Evolutionary conservation across 2,888 invertebrate genomes (phyloP).

Genomic region (Agrotis segetum): DNA sequence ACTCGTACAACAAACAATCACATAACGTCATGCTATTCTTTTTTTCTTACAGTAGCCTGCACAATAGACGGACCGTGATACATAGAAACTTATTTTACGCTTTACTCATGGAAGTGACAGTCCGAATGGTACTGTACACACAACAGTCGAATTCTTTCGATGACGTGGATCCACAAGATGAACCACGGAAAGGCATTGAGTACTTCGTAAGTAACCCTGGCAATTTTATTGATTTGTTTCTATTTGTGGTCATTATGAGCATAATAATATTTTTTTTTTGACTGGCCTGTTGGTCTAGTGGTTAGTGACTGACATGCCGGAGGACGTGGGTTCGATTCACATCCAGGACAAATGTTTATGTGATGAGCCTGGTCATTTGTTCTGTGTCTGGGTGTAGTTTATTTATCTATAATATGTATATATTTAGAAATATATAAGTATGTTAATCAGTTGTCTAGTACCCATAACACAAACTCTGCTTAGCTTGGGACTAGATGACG

Average conservation of each 20-base stretch:
- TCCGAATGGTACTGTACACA: slow-evolving; percentile 94
- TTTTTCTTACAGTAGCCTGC: slow-evolving; percentile 91
- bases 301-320: too few relatives aligned
- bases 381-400: too few relatives aligned
- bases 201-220: slow-evolving; percentile 91
- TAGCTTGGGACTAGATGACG: too few relatives aligned
- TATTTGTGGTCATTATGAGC: background rate
- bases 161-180: background rate
- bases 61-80: slow-evolving; percentile 96
- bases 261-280: too few relatives aligned
- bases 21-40: background rate
- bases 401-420: too few relatives aligned
- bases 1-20: background rate
- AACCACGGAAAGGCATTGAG: slow-evolving; percentile 89
- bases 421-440: too few relatives aligned
- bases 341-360: too few relatives aligned
- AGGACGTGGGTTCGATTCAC: too few relatives aligned
- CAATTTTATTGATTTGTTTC: background rate
- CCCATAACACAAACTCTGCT: too few relatives aligned
- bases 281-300: too few relatives aligned
- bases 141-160: slow-evolving; percentile 87
- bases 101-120: slow-evolving; percentile 94
- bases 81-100: slow-evolving; percentile 96
- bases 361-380: too few relatives aligned
- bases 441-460: too few relatives aligned